These are phyloP conservation scores for Portunus trituberculatus DNA, from an alignment of 1,140 invertebrate species.

Conservation along the genomic window DNA sequence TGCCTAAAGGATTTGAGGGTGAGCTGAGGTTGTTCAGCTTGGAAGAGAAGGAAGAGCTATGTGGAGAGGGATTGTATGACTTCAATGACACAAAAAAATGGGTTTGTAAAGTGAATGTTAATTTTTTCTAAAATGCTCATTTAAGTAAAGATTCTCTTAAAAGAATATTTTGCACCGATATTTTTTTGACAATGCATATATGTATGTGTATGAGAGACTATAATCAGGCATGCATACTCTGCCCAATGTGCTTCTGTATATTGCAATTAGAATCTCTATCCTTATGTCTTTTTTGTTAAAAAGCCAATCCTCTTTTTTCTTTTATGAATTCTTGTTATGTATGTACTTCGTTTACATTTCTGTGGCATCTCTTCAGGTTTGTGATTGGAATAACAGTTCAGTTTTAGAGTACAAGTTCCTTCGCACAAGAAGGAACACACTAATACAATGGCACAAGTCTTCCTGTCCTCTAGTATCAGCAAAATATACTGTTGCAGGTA, in stretches of 20 bases:
- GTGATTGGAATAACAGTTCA: conserved; percentile 63
- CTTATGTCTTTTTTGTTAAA: not conserved
- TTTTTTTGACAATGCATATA: not conserved
- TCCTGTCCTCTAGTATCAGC: conserved; percentile 50
- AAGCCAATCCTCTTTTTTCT: too few relatives aligned
- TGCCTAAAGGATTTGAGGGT: conserved; percentile 57
- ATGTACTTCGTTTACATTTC: too few relatives aligned
- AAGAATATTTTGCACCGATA: not conserved
- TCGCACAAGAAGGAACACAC: not conserved
- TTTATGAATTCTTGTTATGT: too few relatives aligned
- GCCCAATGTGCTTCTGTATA: too few relatives aligned
- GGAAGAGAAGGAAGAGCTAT: conserved; percentile 26
- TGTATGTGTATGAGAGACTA: not conserved
- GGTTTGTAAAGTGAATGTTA: conserved; percentile 32
- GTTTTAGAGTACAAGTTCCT: conserved; percentile 59
- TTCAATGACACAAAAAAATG: conserved; percentile 11
- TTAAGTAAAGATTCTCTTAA: not conserved
- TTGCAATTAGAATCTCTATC: not conserved
- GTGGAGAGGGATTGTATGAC: not conserved
- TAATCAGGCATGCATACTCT: not conserved
- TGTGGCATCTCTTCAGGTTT: conserved; percentile 35
- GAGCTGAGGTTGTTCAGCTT: conserved; percentile 41
- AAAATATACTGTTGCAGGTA: conserved; percentile 46
- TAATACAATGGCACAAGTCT: conserved; percentile 37
- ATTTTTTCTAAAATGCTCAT: not conserved